Conservation (phyloP, 2,888 invertebrate species). For the Cyrtodaria siliqua region DNA sequence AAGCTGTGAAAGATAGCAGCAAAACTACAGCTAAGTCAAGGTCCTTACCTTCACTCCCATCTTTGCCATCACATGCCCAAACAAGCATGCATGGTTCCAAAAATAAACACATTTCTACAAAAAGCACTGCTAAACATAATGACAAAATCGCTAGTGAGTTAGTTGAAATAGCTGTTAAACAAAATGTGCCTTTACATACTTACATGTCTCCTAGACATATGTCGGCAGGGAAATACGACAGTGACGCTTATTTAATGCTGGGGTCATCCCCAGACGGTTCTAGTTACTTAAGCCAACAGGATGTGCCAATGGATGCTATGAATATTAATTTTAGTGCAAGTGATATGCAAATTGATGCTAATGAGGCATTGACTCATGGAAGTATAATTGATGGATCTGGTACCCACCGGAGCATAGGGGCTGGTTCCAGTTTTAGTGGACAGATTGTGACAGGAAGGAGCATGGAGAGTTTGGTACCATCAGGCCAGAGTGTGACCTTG, state of each 20-base stretch:
- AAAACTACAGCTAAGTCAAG: no score
- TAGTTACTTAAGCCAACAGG: neutral
- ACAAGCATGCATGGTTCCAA: no score
- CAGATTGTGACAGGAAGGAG: no score
- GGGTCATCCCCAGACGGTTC: no score
- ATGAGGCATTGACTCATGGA: slow-evolving; percentile 1
- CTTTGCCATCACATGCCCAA: neutral
- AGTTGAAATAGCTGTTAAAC: slow-evolving; percentile 38
- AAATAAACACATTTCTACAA: slow-evolving; percentile 2
- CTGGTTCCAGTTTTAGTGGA: no score
- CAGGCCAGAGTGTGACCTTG: neutral
- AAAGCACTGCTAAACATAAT: slow-evolving; percentile 7
- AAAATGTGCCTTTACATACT: slow-evolving; percentile 35
- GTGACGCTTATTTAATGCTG: no score
- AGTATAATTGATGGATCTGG: slow-evolving; percentile 8
- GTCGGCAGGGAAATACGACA: no score
- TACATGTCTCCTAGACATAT: no score
- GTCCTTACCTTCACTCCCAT: neutral
- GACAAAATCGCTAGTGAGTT: slow-evolving; percentile 30
- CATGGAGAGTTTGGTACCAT: no score
- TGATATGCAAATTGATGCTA: slow-evolving; percentile 13
- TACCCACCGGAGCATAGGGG: neutral
- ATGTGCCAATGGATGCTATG: neutral
- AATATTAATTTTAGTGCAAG: slow-evolving; percentile 4
- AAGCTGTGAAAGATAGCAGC: no score